A percentile compares a stretch with the other conserved stretches of the same genome.
phyloP scores from a whole-genome alignment of 2,797 vertebrate species.

The Siniperca undulata region DNA sequence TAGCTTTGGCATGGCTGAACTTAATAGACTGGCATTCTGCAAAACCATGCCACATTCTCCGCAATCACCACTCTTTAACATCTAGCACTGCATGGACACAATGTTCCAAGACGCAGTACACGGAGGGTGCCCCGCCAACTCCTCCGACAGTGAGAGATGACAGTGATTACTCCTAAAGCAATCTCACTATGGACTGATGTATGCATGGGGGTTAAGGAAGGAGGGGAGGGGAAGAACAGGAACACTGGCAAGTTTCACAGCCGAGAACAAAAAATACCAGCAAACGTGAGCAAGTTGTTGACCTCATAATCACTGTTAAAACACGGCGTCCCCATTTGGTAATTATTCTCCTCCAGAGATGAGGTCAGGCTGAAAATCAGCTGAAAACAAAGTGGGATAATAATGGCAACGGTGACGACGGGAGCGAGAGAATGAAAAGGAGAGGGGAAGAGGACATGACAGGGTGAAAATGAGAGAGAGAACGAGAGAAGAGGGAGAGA shows the following conservation, averaged over 20 bases:
- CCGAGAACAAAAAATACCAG: slow-evolving; percentile 64
- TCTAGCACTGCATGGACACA: slow-evolving; percentile 71
- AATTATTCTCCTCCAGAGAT: slow-evolving; percentile 81
- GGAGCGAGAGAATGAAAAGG: slow-evolving; percentile 66
- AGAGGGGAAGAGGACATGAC: slow-evolving; percentile 66
- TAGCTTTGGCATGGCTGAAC: slow-evolving; percentile 70
- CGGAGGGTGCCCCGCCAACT: slow-evolving; percentile 66
- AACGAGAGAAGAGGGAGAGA: slow-evolving; percentile 48
- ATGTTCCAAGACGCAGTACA: slow-evolving; percentile 72
- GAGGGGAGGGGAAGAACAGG: background rate
- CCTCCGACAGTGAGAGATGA: slow-evolving; percentile 68
- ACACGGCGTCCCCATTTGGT: slow-evolving; percentile 81
- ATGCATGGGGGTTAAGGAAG: slow-evolving; percentile 49
- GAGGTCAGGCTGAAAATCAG: slow-evolving; percentile 81
- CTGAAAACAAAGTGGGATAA: slow-evolving; percentile 79
- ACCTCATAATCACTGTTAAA: slow-evolving; percentile 79
- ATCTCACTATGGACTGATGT: slow-evolving; percentile 64
- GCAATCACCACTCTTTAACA: slow-evolving; percentile 75
- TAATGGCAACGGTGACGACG: slow-evolving; percentile 69
- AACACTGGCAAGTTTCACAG: slow-evolving; percentile 62
- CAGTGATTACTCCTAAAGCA: slow-evolving; percentile 69
- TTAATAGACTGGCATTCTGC: slow-evolving; percentile 74
- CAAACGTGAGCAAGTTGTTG: slow-evolving; percentile 73
- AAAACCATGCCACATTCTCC: slow-evolving; percentile 78
- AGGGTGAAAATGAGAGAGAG: slow-evolving; percentile 65